Evolutionary conservation across 2,888 invertebrate genomes (phyloP), one percentile per base, ranked within the genome.

Genomic region (Masnerella sp.): DNA sequence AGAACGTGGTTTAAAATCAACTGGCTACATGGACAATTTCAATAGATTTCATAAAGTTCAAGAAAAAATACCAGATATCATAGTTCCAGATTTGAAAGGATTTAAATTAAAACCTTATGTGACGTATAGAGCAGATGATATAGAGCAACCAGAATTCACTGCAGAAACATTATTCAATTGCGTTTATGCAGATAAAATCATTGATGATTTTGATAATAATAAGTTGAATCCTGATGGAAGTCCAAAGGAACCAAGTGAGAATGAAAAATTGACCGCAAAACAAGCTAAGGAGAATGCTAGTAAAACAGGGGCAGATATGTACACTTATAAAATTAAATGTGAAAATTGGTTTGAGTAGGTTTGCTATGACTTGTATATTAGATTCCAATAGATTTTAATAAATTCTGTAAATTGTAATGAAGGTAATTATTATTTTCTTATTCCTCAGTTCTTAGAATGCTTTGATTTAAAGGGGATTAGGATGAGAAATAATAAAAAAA

Each of bases 71-170:
- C 97, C 98, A 0, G 95, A 98, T 84, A 85, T 99, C 11, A 91
- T 99, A 62, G 98, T 99, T 1, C 99, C 99, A 0, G 93, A 97
- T 86, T 88, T 99, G 17, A 92, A 90, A 75, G 92, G 90, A 77
- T 99, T 94, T 83, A 89, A 93, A 88, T 88, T 99, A 14, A 96
- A 96, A 87, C 97, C 99, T 0, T 99, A 99, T 82, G 98, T 99
- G 0, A 95, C 97, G 0, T 99, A 98, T 86, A 92, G 91, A 51
- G 90, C 91, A 0, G 90, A 91, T 2, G 92, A 95, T 64, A 91
- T 97, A 0, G 87, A 90, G 8, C 95, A 96, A 84, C 90, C 92
- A 0, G 93, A 94, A 87, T 96, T 96, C 80, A 96, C 96, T 0
- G 90, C 97, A 0, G 86, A 94, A 83, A 93, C 95, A 88, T 89